Evolutionary conservation across 2,797 vertebrate genomes (phyloP), one percentile per base, ranked within the genome.

Genomic region (Fratercula arctica): DNA sequence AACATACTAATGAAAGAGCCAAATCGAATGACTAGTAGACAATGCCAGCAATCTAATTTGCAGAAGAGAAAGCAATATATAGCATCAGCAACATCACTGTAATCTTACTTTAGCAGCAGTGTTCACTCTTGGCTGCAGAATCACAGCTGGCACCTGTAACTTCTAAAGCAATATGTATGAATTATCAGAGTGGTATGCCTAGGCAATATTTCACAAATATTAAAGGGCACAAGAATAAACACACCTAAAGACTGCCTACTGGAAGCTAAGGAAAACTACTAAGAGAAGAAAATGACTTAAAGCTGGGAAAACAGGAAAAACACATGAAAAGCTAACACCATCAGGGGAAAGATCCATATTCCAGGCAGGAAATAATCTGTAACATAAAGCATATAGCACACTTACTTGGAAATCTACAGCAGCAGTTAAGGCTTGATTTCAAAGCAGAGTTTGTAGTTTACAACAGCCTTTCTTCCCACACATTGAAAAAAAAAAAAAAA

Each of bases 21-120:
- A 91, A 89, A 72, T 1, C 41, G 25, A 88, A 84, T 6, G 7
- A 56, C 51, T 17, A 90, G 24, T 8, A 67, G 35, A 43, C 72
- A 91, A 79, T 13, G 63, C 21, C 70, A 56, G 39, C 15, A 51
- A 80, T 56, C 85, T 83, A 66, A 88, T 77, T 77, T 86, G 50
- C 57, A 76, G 59, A 85, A 77, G 14, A 80, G 16, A 86, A 93
- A 88, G 82, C 72, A 92, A 85, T 41, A 85, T 48, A 90, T 16
- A 91, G 61, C 57, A 91, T 20, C 60, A 81, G 43, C 37, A 87
- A 78, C n/a, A 63, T 25, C 72, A 61, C 45, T 31, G 0, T 24
- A 37, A 57, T 53, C 93, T 92, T 92, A 89, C 56, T 93, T 94
- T 84, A 96, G 92, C 82, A 89, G 78, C 66, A 87, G 39, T 23